Evolutionary conservation across 2,888 invertebrate species (phyloP), one percentile per base, ranked within the genome.

Genomic region (Melinopterus prodromus): DNA sequence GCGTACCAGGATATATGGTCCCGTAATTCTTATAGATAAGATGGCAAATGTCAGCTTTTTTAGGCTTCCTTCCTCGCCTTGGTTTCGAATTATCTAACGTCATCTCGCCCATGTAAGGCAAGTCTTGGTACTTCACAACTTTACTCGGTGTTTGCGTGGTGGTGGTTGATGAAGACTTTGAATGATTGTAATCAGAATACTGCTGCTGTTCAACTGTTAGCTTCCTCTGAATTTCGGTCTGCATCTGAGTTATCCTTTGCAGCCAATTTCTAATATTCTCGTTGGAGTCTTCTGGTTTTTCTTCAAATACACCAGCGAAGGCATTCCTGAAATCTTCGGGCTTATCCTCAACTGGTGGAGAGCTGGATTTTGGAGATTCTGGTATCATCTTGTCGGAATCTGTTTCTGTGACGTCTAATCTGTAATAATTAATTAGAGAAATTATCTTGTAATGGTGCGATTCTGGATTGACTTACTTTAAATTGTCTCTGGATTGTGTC

Each of bases 81-180:
- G 97, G 97, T 84, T 96, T 95, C 14, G 95, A 95, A 88, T 97
- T 96, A 86, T 97, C 96, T 78, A 97, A 89, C 0, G 97, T 97
- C 91, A 97, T 96, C 88, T 97, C 97, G 0, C 97, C 97, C 97
- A 97, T 97, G 89, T 97, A 97, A 0, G 97, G 97, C 74, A 97
- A 89, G 86, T 97, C 96, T 72, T 95, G 94, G 86, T 95, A 96
- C 72, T 94, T 95, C 84, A 95, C 91, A 36, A 93, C 91, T 15
- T 74, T 74, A 74, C 37, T 74, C 12, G 53, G 9, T 14, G n/a
- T 15, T 70, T 35, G 35, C 12, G 53, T 53, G 6, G 74, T 26
- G 16, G n/a, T 74, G 6, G 15, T 71, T 2, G 80, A 71, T 71
- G 36, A 77, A 15, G 74, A 74, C 78, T 72, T 71, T 16, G 71